These are phyloP conservation scores for Bembecia ichneumoniformis DNA, from an alignment of 2,888 invertebrate genomes.

Conservation along the genomic window DNA sequence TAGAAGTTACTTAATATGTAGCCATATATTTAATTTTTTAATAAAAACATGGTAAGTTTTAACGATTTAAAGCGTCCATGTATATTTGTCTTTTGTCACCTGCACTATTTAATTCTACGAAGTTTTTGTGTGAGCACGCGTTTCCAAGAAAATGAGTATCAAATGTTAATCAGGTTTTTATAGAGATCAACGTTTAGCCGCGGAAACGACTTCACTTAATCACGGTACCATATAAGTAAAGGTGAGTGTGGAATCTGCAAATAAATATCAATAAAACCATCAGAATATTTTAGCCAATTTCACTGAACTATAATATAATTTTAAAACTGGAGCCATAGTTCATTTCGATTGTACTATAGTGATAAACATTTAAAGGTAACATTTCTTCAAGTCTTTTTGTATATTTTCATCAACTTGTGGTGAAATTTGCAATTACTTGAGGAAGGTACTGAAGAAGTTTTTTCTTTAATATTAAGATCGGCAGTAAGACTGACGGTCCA, in stretches of 20 bases:
- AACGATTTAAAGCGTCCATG: not conserved
- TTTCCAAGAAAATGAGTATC: not conserved
- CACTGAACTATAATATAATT: too few relatives aligned
- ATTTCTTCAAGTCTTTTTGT: too few relatives aligned
- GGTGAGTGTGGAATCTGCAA: not conserved
- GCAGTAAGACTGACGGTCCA: too few relatives aligned
- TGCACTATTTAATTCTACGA: not conserved
- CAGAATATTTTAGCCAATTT: too few relatives aligned
- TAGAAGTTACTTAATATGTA: not conserved
- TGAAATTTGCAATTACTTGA: too few relatives aligned
- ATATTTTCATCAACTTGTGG: too few relatives aligned
- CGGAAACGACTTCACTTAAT: constrained; percentile 3
- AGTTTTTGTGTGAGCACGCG: not conserved
- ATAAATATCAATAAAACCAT: not conserved
- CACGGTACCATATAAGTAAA: not conserved
- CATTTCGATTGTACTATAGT: too few relatives aligned
- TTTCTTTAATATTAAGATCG: too few relatives aligned
- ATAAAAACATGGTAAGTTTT: not conserved
- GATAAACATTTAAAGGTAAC: too few relatives aligned
- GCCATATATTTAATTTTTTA: not conserved
- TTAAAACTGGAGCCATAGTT: too few relatives aligned
- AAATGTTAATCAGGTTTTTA: not conserved
- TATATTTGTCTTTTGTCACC: not conserved
- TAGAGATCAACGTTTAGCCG: constrained; percentile 1
- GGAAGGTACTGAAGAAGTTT: too few relatives aligned